These are phyloP conservation scores for Callithrix jacchus DNA, from an alignment of 2,113 vertebrate genomes.

Conservation along the genomic window DNA sequence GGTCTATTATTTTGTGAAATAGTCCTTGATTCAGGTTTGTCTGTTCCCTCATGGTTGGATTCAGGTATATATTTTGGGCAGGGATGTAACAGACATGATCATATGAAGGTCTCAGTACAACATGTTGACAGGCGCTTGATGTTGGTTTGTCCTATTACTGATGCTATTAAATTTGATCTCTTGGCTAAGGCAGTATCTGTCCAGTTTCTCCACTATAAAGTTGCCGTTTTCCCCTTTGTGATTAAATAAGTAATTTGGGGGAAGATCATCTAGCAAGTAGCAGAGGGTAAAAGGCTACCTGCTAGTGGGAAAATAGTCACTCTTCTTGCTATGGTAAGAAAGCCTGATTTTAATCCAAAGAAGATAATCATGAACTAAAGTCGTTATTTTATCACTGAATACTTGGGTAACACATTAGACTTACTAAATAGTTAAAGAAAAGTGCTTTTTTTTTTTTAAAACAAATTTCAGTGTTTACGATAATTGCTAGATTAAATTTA, in stretches of 20 bases:
- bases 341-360: background rate
- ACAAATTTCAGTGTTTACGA: background rate
- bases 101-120: fast-evolving
- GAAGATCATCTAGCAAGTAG: background rate
- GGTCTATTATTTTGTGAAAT: background rate
- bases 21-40: background rate
- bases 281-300: background rate
- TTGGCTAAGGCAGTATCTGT: background rate
- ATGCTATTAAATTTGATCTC: background rate
- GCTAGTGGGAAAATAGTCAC: background rate
- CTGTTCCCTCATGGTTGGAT: background rate
- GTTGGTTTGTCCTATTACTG: background rate
- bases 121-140: background rate
- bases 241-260: background rate
- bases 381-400: background rate
- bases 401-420: background rate
- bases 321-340: background rate
- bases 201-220: background rate
- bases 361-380: background rate
- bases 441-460: background rate
- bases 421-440: background rate
- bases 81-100: background rate
- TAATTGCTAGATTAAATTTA: background rate
- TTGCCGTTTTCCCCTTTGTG: background rate
- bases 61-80: background rate